phyloP scores from a whole-genome alignment of 2,888 invertebrate genomes.

The Galerucella pusilla region DNA sequence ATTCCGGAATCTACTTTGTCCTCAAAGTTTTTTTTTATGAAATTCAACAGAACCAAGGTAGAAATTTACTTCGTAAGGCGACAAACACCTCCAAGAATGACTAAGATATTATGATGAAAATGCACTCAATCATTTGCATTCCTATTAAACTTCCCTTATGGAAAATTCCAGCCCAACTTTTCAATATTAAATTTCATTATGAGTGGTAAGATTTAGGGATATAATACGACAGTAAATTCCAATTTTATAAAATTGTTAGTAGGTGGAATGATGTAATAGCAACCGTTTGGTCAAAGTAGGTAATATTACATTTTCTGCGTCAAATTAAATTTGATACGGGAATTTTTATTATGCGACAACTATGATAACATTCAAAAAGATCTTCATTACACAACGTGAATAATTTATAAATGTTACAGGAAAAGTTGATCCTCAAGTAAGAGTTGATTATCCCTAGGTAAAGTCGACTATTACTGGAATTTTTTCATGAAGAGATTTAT shows the following conservation, averaged over 20 bases:
- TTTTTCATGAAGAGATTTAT: too few relatives aligned
- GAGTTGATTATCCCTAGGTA: too few relatives aligned
- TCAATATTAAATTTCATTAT: constrained; percentile 44
- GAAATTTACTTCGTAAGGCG: not conserved
- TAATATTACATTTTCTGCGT: constrained; percentile 64
- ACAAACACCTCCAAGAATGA: not conserved
- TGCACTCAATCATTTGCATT: constrained; percentile 22
- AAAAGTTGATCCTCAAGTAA: too few relatives aligned
- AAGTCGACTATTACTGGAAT: too few relatives aligned
- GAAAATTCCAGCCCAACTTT: constrained; percentile 29
- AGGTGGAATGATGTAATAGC: constrained; percentile 43
- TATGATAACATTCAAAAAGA: not conserved
- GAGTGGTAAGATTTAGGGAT: constrained; percentile 42
- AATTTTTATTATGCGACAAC: not conserved
- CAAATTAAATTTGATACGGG: constrained; percentile 60
- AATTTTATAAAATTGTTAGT: constrained; percentile 60
- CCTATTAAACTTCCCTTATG: constrained; percentile 14
- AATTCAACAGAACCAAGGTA: not conserved
- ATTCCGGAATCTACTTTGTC: not conserved
- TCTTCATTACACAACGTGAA: not conserved
- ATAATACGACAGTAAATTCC: constrained; percentile 59
- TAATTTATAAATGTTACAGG: not conserved
- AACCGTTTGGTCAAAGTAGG: constrained; percentile 59
- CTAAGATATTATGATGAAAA: constrained; percentile 8
- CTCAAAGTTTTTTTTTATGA: not conserved